These are phyloP conservation scores for Sciurus vulgaris DNA, from an alignment of 2,797 vertebrate species.

Conservation along the genomic window DNA sequence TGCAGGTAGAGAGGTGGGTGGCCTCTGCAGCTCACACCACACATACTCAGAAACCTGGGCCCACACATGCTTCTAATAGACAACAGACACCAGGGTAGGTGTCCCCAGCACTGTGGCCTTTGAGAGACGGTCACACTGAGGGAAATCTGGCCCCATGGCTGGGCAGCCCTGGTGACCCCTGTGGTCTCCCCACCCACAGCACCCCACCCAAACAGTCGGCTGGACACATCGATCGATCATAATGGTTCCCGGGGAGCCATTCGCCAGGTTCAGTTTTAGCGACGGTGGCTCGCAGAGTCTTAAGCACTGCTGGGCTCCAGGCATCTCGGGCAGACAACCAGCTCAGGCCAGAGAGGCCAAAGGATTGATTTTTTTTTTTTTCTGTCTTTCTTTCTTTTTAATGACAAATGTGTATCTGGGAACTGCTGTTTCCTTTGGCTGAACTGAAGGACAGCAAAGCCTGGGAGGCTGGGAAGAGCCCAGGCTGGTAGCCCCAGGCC, in stretches of 20 bases:
- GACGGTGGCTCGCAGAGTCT: conserved; percentile 35
- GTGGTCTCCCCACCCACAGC: conserved; percentile 62
- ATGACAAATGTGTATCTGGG: conserved; percentile 73
- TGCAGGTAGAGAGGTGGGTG: neutral
- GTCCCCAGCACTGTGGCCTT: neutral
- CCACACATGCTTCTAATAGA: rapidly evolving
- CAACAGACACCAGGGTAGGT: neutral
- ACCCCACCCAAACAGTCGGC: neutral
- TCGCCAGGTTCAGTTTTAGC: conserved; percentile 29
- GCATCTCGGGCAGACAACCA: conserved; percentile 70
- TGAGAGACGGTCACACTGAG: neutral
- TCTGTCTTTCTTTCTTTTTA: conserved; percentile 68
- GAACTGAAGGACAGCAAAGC: neutral
- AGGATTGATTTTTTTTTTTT: conserved; percentile 73
- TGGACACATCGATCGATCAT: conserved; percentile 19
- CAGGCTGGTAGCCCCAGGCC: neutral
- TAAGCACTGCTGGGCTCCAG: conserved; percentile 74
- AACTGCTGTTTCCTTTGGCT: conserved; percentile 74
- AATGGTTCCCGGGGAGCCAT: conserved; percentile 74
- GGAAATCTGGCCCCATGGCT: neutral
- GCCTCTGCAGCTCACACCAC: neutral
- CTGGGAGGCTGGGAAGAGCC: neutral
- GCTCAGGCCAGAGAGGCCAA: conserved; percentile 52
- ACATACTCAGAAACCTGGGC: neutral
- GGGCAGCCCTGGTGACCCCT: conserved; percentile 28